Conservation (phyloP, 2,113 vertebrate species). For the Hoplias malabaricus region DNA sequence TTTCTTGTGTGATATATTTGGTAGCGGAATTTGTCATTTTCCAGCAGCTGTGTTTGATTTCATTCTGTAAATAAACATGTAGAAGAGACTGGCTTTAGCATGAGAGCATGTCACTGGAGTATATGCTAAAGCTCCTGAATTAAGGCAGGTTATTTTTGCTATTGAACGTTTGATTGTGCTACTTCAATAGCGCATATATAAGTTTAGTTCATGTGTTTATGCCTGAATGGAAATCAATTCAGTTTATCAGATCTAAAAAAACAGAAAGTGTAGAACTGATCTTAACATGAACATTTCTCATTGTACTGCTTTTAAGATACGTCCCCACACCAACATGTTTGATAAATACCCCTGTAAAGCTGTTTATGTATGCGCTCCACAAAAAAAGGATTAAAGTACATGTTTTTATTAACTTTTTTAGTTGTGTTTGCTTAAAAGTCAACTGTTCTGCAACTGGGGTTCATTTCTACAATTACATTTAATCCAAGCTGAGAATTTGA, state of each 20-base stretch:
- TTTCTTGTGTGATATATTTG: background rate
- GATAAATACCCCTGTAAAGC: slow-evolving; percentile 5
- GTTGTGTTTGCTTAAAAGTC: background rate
- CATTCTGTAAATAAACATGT: slow-evolving; percentile 61
- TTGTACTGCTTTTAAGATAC: slow-evolving; percentile 16
- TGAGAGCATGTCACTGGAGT: background rate
- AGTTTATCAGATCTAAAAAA: background rate
- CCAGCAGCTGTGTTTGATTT: background rate
- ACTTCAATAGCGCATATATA: slow-evolving; percentile 1
- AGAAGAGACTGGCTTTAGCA: slow-evolving; percentile 5
- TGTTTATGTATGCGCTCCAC: slow-evolving; percentile 47
- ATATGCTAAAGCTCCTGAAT: background rate
- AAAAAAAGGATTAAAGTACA: slow-evolving; percentile 66
- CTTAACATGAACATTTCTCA: slow-evolving; percentile 1
- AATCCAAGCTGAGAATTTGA: background rate
- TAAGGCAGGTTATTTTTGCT: background rate
- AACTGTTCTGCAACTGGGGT: background rate
- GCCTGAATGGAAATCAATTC: background rate
- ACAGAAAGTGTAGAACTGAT: background rate
- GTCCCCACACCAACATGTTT: background rate
- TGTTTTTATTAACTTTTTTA: slow-evolving; percentile 62
- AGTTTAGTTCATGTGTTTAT: background rate
- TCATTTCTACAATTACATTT: background rate
- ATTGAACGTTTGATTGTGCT: background rate
- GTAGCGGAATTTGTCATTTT: slow-evolving; percentile 26